A percentile compares a stretch with the other conserved stretches of the same genome.
Conservation (phyloP, 2,113 vertebrate species). For the Dipodomys ordii region DNA sequence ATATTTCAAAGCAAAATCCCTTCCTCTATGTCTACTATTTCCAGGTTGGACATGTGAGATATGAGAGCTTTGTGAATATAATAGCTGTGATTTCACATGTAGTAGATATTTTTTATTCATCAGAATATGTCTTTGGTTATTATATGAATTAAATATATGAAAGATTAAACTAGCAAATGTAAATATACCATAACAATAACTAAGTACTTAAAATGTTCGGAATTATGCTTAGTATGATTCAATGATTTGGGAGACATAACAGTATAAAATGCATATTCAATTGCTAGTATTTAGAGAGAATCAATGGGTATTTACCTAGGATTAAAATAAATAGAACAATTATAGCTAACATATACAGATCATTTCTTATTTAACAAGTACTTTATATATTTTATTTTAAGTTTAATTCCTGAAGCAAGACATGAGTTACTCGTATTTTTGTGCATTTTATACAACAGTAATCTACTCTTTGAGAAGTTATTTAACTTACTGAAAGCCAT, state of each 20-base stretch:
- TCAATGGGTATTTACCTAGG: not conserved
- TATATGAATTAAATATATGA: not conserved
- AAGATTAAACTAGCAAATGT: not conserved
- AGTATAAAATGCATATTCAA: not conserved
- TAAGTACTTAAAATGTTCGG: not conserved
- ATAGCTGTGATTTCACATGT: not conserved
- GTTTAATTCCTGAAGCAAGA: not conserved
- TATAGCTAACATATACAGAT: not conserved
- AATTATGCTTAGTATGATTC: not conserved
- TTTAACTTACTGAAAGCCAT: not conserved
- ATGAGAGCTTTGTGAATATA: not conserved
- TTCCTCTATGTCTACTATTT: not conserved
- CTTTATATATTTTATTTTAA: not conserved
- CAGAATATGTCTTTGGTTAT: not conserved
- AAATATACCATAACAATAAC: not conserved
- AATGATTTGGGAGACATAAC: not conserved
- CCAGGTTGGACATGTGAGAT: not conserved
- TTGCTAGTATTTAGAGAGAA: not conserved
- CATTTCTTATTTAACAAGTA: not conserved
- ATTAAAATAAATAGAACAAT: not conserved
- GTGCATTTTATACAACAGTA: not conserved
- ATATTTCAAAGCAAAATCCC: not conserved
- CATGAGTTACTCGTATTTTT: not conserved
- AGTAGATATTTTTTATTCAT: not conserved
- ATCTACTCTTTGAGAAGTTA: not conserved